Evolutionary conservation across 1,140 invertebrate genomes (phyloP).

Genomic region (Bombus consobrinus): DNA sequence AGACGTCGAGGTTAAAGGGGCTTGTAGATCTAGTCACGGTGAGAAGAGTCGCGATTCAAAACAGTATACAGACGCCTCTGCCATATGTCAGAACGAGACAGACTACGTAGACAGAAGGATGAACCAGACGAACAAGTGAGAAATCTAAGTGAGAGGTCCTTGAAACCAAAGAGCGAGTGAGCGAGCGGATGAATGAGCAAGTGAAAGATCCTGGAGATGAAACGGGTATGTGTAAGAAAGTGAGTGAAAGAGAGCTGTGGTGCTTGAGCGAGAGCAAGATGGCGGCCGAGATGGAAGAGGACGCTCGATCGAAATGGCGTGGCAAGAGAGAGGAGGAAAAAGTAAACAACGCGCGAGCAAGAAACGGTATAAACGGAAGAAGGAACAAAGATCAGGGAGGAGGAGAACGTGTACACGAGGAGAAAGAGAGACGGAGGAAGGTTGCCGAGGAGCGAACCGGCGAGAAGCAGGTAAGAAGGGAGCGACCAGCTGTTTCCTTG

Average conservation of each 20-base stretch:
- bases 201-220: background rate
- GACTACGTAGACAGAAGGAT: background rate
- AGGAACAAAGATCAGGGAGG: background rate
- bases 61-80: background rate
- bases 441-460: conserved; percentile 38
- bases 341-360: background rate
- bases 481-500: conserved; percentile 75
- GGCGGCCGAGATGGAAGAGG: background rate
- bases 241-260: conserved; percentile 12
- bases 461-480: conserved; percentile 65
- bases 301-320: background rate
- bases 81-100: background rate
- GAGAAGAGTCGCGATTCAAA: conserved; percentile 30
- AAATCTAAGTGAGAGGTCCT: conserved; percentile 5
- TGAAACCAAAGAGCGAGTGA: conserved; percentile 18
- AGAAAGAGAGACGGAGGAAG: conserved; percentile 34
- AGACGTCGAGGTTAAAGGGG: conserved; percentile 54
- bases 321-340: background rate
- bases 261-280: background rate
- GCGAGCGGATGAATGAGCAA: conserved; percentile 10
- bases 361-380: conserved; percentile 5
- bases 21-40: conserved; percentile 45
- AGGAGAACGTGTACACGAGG: background rate
- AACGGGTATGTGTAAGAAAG: background rate
- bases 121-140: background rate